phyloP scores from a whole-genome alignment of 2,113 vertebrate genomes.

The Albula goreensis region DNA sequence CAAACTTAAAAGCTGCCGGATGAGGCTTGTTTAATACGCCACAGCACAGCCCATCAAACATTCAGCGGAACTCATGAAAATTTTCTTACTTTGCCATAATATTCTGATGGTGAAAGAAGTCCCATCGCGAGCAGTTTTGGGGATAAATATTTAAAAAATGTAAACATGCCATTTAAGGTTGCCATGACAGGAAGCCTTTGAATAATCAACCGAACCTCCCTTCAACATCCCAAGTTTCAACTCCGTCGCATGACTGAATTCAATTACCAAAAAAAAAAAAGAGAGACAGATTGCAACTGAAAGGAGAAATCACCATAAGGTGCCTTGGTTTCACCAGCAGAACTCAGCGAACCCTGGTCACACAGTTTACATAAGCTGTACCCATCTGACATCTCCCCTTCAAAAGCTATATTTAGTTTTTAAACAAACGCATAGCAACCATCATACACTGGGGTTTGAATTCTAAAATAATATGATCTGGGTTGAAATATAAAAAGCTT shows the following conservation, averaged over 20 bases:
- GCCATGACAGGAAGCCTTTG: neutral
- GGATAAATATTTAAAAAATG: constrained; percentile 48
- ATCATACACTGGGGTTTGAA: neutral
- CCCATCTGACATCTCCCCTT: neutral
- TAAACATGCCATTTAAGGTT: constrained; percentile 25
- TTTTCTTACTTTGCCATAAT: constrained; percentile 51
- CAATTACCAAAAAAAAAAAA: neutral
- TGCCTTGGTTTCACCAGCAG: no score
- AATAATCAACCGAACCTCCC: constrained; percentile 3
- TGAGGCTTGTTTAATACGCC: constrained; percentile 66
- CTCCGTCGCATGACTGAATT: neutral
- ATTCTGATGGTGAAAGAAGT: constrained; percentile 39
- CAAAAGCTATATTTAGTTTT: neutral
- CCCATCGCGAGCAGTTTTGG: constrained; percentile 37
- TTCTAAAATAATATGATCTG: neutral
- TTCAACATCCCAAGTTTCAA: neutral
- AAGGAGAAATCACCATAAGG: no score
- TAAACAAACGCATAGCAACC: neutral
- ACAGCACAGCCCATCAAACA: constrained; percentile 59
- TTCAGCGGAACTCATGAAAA: constrained; percentile 49
- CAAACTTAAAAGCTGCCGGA: constrained; percentile 65
- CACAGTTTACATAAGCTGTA: neutral
- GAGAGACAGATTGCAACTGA: neutral
- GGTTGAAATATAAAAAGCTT: neutral
- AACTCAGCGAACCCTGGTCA: neutral